Evolutionary conservation across 2,113 vertebrate species (phyloP), one percentile per base, ranked within the genome.

Genomic region (Caranx ignobilis): DNA sequence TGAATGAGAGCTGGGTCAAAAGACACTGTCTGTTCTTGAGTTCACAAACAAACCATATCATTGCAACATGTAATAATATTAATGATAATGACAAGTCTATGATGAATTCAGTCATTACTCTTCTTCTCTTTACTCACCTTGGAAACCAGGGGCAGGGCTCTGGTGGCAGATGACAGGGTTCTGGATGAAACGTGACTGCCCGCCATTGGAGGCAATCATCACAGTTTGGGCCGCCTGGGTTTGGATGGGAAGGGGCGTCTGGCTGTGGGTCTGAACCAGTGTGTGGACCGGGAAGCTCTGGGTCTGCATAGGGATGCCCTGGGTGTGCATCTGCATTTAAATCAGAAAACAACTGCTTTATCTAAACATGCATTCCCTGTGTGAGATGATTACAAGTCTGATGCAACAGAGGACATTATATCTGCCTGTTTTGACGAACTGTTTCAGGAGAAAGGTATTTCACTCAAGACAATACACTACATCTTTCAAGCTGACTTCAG

Each of bases 111-210:
- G 37, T 18, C 15, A 21, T 31, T 67, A 16, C 34, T 21, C 1
- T n/a, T 32, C 8, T 32, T 47, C 10, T 41, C 35, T 31, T 0
- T 90, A 12, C 35, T 88, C 87, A 99, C 98, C 98, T 95, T 99
- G 98, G 79, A 99, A 99, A 85, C 96, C 90, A 0, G 95, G 89
- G 8, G 94, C 92, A 0, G 96, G 94, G 0, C 87, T 94, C 80
- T 98, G 98, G 90, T 99, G 98, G 91, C 97, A 99, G 88, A 99
- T 96, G 81, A 99, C 90, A 0, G 96, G 96, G 93, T 96, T 98
- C 91, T 98, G 98, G 89, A 99, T 97, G 81, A 99, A 96, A 61
- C 97, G 96, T 0, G 97, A 96, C 82, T 95, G 97, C 0, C 95
- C 94, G 3, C 96, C 89, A 0, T 92, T 96, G 88, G 96, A 96